phyloP scores from a whole-genome alignment of 2,113 vertebrate species.

The Raphicerus campestris region DNA sequence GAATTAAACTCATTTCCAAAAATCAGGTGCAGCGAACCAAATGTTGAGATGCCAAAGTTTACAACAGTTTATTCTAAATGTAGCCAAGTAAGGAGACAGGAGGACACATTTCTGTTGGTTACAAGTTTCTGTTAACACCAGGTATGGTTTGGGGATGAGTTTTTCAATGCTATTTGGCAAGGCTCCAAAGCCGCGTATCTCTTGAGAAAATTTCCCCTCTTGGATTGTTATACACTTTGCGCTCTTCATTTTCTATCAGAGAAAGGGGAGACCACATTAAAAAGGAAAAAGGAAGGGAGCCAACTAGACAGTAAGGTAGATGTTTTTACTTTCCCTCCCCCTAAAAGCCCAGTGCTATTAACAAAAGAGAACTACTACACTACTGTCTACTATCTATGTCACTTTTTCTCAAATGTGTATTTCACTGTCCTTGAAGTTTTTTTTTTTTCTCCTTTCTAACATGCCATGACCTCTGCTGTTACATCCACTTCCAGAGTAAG shows the following conservation, averaged over 20 bases:
- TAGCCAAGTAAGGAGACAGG: neutral
- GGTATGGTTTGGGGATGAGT: neutral
- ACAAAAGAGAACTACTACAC: neutral
- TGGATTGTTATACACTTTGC: neutral
- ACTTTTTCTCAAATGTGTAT: neutral
- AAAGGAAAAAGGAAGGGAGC: neutral
- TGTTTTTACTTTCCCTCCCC: neutral
- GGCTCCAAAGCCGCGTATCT: neutral
- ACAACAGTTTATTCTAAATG: neutral
- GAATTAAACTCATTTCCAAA: neutral
- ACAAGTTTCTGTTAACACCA: neutral
- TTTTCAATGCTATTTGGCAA: rapidly evolving
- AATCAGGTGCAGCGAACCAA: neutral
- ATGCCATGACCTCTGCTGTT: neutral
- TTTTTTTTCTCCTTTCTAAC: neutral
- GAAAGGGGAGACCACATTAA: neutral
- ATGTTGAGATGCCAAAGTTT: neutral
- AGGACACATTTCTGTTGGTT: neutral
- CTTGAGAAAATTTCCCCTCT: neutral
- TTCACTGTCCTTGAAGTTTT: neutral
- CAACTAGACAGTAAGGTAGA: neutral
- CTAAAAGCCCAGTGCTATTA: neutral
- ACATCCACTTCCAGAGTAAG: neutral
- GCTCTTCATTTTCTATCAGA: neutral
- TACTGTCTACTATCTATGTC: neutral